Conservation (phyloP, 2,113 vertebrate genomes). For the Orycteropus afer region DNA sequence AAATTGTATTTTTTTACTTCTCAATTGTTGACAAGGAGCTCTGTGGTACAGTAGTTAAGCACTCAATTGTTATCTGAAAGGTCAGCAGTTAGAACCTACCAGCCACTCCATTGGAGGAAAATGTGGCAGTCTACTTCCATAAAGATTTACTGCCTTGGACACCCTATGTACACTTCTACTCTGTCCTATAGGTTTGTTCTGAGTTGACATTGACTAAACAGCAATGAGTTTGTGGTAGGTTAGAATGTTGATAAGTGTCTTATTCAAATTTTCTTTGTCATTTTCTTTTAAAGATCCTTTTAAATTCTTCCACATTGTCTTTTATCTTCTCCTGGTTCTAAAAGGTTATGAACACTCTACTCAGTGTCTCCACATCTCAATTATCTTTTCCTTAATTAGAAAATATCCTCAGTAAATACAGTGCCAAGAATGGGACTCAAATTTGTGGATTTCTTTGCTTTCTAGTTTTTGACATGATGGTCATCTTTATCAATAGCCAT, state of each 20-base stretch:
- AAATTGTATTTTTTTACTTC: background rate
- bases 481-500: background rate
- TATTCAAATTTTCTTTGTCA: background rate
- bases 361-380: background rate
- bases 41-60: too few species aligned
- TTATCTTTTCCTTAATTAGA: background rate
- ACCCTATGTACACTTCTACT: too few species aligned
- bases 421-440: background rate
- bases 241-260: background rate
- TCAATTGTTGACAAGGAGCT: too few species aligned
- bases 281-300: background rate
- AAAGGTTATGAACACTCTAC: background rate
- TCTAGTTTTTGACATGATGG: background rate
- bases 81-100: too few species aligned
- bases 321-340: background rate
- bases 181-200: too few species aligned
- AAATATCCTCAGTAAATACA: background rate
- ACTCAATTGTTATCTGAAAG: too few species aligned
- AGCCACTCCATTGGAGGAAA: too few species aligned
- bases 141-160: too few species aligned
- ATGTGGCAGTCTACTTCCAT: too few species aligned
- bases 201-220: too few species aligned
- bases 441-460: background rate
- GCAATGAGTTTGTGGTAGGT: too few species aligned
- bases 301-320: background rate